Conservation (phyloP, 2,797 vertebrate genomes). For the Champsocephalus esox region DNA sequence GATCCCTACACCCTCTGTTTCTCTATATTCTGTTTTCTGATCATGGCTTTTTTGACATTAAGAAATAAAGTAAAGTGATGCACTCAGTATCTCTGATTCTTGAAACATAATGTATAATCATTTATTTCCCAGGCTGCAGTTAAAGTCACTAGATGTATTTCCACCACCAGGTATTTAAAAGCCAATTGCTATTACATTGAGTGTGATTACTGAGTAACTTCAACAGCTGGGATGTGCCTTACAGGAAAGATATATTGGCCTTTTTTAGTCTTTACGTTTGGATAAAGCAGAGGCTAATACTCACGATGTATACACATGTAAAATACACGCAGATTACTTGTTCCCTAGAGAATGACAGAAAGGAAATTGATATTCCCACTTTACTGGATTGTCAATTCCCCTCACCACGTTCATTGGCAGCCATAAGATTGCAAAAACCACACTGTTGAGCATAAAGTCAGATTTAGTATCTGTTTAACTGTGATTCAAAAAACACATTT, state of each 20-base stretch:
- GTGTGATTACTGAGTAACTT: slow-evolving; percentile 12
- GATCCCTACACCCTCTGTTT: neutral
- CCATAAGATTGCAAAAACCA: slow-evolving; percentile 5
- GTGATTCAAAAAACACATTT: slow-evolving; percentile 39
- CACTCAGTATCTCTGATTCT: neutral
- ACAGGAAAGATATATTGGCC: slow-evolving; percentile 4
- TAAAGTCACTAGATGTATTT: slow-evolving; percentile 26
- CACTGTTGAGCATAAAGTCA: slow-evolving; percentile 17
- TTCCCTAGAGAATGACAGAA: slow-evolving; percentile 31
- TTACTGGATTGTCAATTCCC: slow-evolving; percentile 28
- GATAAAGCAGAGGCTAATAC: neutral
- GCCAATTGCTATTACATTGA: slow-evolving; percentile 38
- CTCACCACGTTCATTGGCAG: slow-evolving; percentile 44
- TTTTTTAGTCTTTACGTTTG: slow-evolving; percentile 14
- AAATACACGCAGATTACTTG: slow-evolving; percentile 37
- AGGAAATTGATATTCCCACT: slow-evolving; percentile 46
- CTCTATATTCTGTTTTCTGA: no score
- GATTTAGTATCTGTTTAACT: slow-evolving; percentile 26
- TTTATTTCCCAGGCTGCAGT: neutral
- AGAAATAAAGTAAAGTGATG: neutral
- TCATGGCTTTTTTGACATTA: neutral
- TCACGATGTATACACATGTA: neutral
- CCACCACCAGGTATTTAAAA: slow-evolving; percentile 42
- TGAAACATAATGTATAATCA: no score
- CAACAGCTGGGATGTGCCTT: slow-evolving; percentile 24